phyloP scores from a whole-genome alignment of 2,888 invertebrate species.

The Lumbricus terrestris region DNA sequence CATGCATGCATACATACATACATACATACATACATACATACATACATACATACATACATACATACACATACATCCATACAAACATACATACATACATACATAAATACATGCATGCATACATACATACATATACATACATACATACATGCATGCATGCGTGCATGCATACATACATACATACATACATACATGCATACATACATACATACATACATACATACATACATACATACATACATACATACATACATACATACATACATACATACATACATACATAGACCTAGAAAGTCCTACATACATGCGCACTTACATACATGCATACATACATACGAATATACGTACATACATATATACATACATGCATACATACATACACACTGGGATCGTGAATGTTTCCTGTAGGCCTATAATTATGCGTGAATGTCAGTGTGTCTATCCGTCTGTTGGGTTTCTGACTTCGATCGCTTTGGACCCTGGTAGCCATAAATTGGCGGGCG shows the following conservation, averaged over 20 bases:
- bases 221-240: neutral
- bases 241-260: neutral
- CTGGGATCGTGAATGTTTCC: no score
- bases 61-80: neutral
- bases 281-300: neutral
- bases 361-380: no score
- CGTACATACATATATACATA: no score
- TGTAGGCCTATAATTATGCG: no score
- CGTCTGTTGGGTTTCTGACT: neutral
- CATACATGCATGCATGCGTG: neutral
- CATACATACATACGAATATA: no score
- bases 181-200: neutral
- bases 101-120: neutral
- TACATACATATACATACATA: neutral
- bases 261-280: neutral
- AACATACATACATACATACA: neutral
- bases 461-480: neutral
- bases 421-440: neutral
- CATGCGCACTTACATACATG: neutral
- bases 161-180: neutral
- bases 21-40: neutral
- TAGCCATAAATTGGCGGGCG: conserved; percentile 3
- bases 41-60: neutral
- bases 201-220: neutral
- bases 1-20: neutral